phyloP scores from a whole-genome alignment of 2,797 vertebrate species.

The Sebastes steindachneri region DNA sequence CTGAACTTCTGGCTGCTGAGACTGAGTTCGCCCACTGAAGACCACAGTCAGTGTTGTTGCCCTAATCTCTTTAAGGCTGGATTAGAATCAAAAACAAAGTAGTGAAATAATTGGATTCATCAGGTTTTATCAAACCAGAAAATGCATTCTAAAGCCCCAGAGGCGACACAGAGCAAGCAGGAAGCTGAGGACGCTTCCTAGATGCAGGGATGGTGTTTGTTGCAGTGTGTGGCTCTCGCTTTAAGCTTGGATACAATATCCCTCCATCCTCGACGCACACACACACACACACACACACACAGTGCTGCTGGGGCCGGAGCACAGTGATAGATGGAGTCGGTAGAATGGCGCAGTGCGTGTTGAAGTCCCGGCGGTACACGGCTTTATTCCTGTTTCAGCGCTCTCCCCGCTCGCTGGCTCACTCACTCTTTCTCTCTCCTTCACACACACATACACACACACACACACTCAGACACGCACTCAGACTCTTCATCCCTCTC shows the following conservation, averaged over 20 bases:
- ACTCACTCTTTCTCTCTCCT: not conserved
- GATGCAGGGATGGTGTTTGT: not conserved
- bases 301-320: conserved; percentile 18
- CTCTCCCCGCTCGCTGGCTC: conserved; percentile 1
- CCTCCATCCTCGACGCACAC: conserved; percentile 1
- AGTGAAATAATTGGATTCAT: conserved; percentile 51
- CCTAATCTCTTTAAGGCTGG: conserved; percentile 16
- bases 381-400: conserved; percentile 67
- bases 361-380: conserved; percentile 48
- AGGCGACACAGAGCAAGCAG: not conserved
- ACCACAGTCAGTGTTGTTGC: not conserved
- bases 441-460: not conserved
- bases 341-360: conserved; percentile 63
- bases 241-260: conserved; percentile 11
- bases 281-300: not conserved
- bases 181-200: not conserved
- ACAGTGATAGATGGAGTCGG: conserved; percentile 63
- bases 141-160: conserved; percentile 33
- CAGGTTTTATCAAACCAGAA: conserved; percentile 41
- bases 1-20: not conserved
- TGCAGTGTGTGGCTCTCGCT: conserved; percentile 15
- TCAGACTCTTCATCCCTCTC: not conserved
- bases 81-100: conserved; percentile 46
- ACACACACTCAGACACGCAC: not conserved
- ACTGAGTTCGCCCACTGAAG: not conserved